These are phyloP conservation scores for Rhagologus leucostigma DNA, from an alignment of 2,113 vertebrate species.

Conservation along the genomic window DNA sequence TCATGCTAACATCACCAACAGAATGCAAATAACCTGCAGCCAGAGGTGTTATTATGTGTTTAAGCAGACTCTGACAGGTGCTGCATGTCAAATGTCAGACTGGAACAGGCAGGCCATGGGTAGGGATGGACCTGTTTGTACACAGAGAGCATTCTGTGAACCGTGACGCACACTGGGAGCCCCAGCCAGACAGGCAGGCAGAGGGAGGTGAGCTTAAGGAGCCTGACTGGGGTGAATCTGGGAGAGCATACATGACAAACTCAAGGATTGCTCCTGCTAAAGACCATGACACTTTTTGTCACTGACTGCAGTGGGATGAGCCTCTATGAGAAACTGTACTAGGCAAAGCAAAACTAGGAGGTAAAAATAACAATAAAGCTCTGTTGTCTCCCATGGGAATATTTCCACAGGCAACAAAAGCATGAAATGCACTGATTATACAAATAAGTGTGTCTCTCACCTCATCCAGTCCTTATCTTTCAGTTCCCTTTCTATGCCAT, in stretches of 20 bases:
- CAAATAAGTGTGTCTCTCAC: neutral
- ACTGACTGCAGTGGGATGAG: neutral
- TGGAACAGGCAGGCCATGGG: conserved; percentile 11
- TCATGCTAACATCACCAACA: conserved; percentile 77
- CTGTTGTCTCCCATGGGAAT: neutral
- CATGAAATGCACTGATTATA: neutral
- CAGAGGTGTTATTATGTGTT: conserved; percentile 64
- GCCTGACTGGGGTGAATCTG: neutral
- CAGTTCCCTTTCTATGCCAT: neutral
- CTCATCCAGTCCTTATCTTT: neutral
- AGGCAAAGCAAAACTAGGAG: neutral
- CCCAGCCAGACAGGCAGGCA: neutral
- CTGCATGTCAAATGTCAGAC: conserved; percentile 55
- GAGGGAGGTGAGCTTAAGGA: neutral
- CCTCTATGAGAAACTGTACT: neutral
- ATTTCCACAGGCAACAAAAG: neutral
- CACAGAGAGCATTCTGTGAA: neutral
- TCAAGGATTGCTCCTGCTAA: neutral
- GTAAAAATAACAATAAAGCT: neutral
- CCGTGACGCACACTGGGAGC: rapidly evolving
- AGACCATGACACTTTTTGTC: neutral
- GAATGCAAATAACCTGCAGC: conserved; percentile 79
- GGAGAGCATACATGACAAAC: neutral
- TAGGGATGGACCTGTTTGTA: neutral
- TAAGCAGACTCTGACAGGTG: conserved; percentile 73